Evolutionary conservation across 1,140 invertebrate genomes (phyloP).

Genomic region (fruit fly (Drosophila melanogaster)): Release_6_plus_ISO1_MT NT_033777.3:24293001-24293500

Average conservation of each 20-base stretch:
- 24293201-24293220: constrained; percentile 80
- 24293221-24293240: constrained; percentile 78
- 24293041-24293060: constrained; percentile 21
- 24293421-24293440: constrained; percentile 84
- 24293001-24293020: constrained; percentile 52
- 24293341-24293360: constrained; percentile 45
- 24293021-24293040: constrained; percentile 43
- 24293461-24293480: constrained; percentile 89
- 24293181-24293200: constrained; percentile 78
- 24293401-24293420: background rate
- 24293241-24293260: constrained; percentile 12
- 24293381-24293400: background rate
- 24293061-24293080: constrained; percentile 39
- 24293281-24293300: constrained; percentile 31
- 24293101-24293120: constrained; percentile 57
- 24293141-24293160: constrained; percentile 70
- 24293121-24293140: constrained; percentile 49
- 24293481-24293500: constrained; percentile 89
- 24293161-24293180: constrained; percentile 81
- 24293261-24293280: constrained; percentile 26
- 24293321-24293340: constrained; percentile 44
- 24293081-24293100: constrained; percentile 29
- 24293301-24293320: constrained; percentile 24
- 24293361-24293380: constrained; percentile 1
- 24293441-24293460: constrained; percentile 91